phyloP scores from a whole-genome alignment of 2,797 vertebrate genomes.

The Hyperoplus lanceolatus region DNA sequence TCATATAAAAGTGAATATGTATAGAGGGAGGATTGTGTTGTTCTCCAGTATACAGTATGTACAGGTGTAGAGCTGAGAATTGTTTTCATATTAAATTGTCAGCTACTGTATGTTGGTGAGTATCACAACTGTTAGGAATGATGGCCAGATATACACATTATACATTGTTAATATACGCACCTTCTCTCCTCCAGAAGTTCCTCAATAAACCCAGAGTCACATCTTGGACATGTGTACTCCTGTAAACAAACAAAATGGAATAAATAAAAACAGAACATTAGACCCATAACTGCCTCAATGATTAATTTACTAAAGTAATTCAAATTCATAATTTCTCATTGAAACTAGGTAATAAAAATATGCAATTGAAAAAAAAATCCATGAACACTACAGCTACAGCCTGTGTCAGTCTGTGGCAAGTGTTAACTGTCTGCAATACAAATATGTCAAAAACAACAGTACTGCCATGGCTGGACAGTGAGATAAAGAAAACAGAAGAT shows the following conservation, averaged over 20 bases:
- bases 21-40: background rate
- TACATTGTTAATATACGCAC: conserved; percentile 75
- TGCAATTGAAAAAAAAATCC: too few species aligned
- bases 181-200: conserved; percentile 93
- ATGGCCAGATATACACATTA: background rate
- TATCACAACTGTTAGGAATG: conserved; percentile 7
- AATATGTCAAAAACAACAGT: background rate
- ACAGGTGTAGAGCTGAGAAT: background rate
- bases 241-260: conserved; percentile 60
- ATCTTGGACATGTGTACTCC: conserved; percentile 97
- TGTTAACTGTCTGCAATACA: background rate
- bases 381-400: background rate
- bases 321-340: background rate
- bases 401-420: background rate
- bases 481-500: background rate
- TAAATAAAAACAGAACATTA: background rate
- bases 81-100: background rate
- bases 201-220: conserved; percentile 98
- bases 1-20: too few species aligned
- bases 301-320: background rate
- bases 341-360: background rate
- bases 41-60: background rate
- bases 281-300: background rate
- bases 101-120: background rate
- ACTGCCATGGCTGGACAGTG: background rate